Conservation (phyloP, 2,888 invertebrate genomes). For the Apamea epomidion region DNA sequence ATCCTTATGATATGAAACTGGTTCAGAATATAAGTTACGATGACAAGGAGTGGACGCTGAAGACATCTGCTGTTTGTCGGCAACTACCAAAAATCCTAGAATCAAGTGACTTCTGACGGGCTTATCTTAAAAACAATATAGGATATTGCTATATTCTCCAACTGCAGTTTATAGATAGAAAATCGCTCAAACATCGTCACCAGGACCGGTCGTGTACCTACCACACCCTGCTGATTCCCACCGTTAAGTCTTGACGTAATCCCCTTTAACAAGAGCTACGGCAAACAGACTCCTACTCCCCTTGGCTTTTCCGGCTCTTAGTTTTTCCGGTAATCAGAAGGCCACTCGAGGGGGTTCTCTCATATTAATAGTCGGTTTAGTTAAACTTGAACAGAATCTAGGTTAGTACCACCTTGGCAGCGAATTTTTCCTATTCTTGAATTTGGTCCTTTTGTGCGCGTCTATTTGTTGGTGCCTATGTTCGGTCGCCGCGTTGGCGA, state of each 20-base stretch:
- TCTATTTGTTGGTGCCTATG: background rate
- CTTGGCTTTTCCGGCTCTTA: background rate
- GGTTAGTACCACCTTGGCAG: background rate
- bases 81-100: background rate
- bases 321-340: background rate
- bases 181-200: background rate
- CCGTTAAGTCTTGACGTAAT: background rate
- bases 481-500: slow-evolving; percentile 62
- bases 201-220: background rate
- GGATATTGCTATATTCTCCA: background rate
- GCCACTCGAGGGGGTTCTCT: background rate
- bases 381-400: background rate
- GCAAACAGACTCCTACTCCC: too few relatives aligned
- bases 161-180: background rate
- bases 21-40: background rate
- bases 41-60: too few relatives aligned
- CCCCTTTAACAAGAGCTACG: background rate
- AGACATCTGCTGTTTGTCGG: background rate
- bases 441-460: slow-evolving; percentile 48
- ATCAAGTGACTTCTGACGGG: background rate
- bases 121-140: background rate
- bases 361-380: background rate
- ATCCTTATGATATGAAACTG: background rate
- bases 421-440: background rate
- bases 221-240: background rate